These are phyloP conservation scores for Bacillus rossius DNA, from an alignment of 1,140 invertebrate genomes.

Conservation along the genomic window DNA sequence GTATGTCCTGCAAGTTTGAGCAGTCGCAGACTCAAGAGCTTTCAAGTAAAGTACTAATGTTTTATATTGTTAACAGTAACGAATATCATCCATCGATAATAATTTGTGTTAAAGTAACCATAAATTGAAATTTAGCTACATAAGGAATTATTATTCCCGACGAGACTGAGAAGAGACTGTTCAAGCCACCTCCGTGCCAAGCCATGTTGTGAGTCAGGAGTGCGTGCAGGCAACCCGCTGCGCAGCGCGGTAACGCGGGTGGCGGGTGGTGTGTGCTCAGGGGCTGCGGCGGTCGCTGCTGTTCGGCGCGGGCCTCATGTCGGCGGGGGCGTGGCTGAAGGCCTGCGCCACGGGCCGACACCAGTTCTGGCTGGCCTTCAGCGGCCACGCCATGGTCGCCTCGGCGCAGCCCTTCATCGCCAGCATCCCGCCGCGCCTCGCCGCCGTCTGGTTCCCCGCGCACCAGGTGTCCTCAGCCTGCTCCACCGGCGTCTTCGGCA, in stretches of 20 bases:
- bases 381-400: constrained; percentile 54
- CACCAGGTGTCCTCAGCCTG: constrained; percentile 58
- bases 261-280: not conserved
- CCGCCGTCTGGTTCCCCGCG: constrained; percentile 60
- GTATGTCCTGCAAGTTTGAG: no score
- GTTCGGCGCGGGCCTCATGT: not conserved
- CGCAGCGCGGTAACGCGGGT: not conserved
- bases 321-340: constrained; percentile 58
- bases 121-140: no score
- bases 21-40: no score
- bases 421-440: constrained; percentile 55
- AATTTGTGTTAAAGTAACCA: no score
- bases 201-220: no score
- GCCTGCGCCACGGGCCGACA: constrained; percentile 41
- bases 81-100: no score
- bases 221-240: not conserved
- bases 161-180: no score
- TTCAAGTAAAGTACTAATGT: no score
- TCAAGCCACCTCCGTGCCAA: no score
- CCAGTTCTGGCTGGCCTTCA: constrained; percentile 49
- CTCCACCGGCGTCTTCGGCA: constrained; percentile 61
- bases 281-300: not conserved
- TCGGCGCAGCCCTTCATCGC: constrained; percentile 59
- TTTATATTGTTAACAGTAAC: no score
- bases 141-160: no score